Evolutionary conservation across 2,888 invertebrate species (phyloP).

Genomic region (Autographa gamma): DNA sequence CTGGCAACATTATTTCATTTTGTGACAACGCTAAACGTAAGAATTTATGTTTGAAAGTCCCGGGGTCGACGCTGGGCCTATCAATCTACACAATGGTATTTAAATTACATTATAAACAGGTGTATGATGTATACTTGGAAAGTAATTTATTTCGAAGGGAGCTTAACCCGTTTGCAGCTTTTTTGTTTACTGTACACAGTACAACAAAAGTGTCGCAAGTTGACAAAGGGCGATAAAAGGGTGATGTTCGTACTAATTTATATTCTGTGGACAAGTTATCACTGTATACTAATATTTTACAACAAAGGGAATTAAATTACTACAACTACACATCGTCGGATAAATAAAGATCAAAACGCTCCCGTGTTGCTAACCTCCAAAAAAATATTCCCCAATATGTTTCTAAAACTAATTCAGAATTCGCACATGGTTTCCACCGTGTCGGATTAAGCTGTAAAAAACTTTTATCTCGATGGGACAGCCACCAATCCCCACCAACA

Average conservation of each 20-base stretch:
- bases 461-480: constrained; percentile 42
- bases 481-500: constrained; percentile 35
- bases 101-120: constrained; percentile 68
- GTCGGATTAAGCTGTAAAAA: constrained; percentile 34
- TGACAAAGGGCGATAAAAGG: not conserved
- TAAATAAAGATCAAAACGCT: not conserved
- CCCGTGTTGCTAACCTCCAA: not conserved
- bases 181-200: not conserved
- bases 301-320: not conserved
- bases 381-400: not conserved
- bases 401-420: constrained; percentile 8
- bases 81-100: constrained; percentile 67
- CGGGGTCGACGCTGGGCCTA: constrained; percentile 66
- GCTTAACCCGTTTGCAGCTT: not conserved
- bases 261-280: not conserved
- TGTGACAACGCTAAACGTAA: constrained; percentile 72
- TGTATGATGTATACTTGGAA: constrained; percentile 45
- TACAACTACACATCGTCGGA: not conserved
- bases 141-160: constrained; percentile 41
- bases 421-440: not conserved
- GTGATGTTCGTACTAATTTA: not conserved
- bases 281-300: too few species aligned
- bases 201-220: not conserved
- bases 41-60: constrained; percentile 78
- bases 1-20: constrained; percentile 67